Conservation (phyloP, 2,797 vertebrate genomes). For the Myotis myotis region DNA sequence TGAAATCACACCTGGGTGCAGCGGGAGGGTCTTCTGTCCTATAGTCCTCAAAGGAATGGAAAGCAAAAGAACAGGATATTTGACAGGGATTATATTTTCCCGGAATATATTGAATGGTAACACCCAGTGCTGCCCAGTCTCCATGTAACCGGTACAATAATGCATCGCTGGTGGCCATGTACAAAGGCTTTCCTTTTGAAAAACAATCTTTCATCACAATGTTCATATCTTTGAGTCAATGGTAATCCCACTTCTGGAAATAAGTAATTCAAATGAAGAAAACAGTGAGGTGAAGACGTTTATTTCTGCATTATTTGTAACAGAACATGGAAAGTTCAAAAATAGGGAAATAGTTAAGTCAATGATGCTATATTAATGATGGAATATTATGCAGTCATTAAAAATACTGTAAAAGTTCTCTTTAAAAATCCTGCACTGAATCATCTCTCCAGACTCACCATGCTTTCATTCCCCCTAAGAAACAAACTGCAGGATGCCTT, state of each 20-base stretch:
- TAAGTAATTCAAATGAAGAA: constrained; percentile 24
- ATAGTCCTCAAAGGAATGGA: background rate
- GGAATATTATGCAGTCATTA: constrained; percentile 34
- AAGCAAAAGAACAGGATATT: background rate
- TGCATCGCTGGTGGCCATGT: background rate
- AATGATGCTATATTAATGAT: background rate
- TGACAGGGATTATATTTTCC: background rate
- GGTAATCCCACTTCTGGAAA: constrained; percentile 36
- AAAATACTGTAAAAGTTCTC: constrained; percentile 3
- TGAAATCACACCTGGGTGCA: background rate
- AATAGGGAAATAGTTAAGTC: background rate
- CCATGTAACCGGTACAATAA: background rate
- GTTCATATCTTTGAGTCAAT: background rate
- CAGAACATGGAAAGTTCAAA: background rate
- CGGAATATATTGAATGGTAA: background rate
- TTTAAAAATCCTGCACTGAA: background rate
- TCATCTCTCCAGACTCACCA: background rate
- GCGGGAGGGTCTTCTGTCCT: background rate
- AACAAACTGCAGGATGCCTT: background rate
- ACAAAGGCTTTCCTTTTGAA: constrained; percentile 19
- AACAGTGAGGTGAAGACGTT: background rate
- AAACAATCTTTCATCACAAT: constrained; percentile 49
- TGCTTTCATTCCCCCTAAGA: background rate
- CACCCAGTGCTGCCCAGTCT: background rate
- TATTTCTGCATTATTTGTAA: constrained; percentile 8